Evolutionary conservation across 2,113 vertebrate genomes (phyloP).

Genomic region (Stigmatopora nigra): DNA sequence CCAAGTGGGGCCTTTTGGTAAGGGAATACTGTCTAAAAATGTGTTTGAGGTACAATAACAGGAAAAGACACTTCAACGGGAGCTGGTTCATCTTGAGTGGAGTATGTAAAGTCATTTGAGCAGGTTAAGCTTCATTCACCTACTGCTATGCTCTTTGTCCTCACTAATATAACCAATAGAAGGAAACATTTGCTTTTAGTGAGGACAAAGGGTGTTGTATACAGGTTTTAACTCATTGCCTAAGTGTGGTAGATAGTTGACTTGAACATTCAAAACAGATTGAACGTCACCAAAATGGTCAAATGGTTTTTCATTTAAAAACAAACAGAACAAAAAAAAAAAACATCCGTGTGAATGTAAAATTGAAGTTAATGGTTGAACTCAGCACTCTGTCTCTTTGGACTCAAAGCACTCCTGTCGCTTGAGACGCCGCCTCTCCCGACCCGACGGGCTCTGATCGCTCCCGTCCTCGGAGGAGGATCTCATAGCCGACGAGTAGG

Average conservation of each 20-base stretch:
- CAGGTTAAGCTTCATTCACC: neutral
- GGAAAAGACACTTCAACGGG: neutral
- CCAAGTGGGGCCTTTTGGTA: neutral
- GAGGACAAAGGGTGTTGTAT: neutral
- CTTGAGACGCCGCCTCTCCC: constrained; percentile 81
- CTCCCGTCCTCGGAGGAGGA: constrained; percentile 93
- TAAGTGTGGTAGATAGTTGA: no score
- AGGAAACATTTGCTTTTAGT: neutral
- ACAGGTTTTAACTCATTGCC: no score
- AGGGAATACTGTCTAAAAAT: constrained; percentile 2
- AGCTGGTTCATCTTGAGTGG: neutral
- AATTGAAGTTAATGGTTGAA: neutral
- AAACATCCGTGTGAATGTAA: neutral
- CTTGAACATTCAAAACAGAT: no score
- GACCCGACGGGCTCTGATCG: constrained; percentile 60
- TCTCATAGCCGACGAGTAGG: constrained; percentile 74
- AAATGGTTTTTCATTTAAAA: neutral
- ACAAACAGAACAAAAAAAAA: no score
- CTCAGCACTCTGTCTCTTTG: constrained; percentile 92
- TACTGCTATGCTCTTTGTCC: neutral
- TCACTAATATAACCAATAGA: neutral
- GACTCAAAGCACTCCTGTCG: constrained; percentile 85
- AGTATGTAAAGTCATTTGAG: neutral
- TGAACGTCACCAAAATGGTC: neutral
- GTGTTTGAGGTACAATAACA: neutral